Percentiles rank a stretch among this genome's conserved stretches.
Conservation (phyloP, 2,888 invertebrate genomes). For the Drosophila parthenogenetica region DNA sequence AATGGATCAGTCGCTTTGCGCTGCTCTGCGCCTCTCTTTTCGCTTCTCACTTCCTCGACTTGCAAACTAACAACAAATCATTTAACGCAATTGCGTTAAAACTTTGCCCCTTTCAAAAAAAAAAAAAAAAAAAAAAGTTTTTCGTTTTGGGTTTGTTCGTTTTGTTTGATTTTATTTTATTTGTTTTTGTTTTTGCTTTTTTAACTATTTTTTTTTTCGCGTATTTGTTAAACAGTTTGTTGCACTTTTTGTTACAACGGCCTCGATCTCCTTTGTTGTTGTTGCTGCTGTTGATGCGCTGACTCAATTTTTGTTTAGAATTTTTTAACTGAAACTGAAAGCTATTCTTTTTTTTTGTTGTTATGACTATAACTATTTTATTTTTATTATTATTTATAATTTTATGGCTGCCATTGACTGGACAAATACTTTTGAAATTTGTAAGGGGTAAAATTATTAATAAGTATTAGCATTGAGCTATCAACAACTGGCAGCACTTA, state of each 20-base stretch:
- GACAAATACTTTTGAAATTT: constrained; percentile 17
- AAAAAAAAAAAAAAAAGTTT: constrained; percentile 1
- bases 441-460: too few species aligned
- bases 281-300: constrained; percentile 24
- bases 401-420: constrained; percentile 4
- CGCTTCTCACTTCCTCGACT: neutral
- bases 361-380: neutral
- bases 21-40: neutral
- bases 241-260: constrained; percentile 51
- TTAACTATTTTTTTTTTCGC: constrained; percentile 40
- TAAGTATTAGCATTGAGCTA: constrained; percentile 12
- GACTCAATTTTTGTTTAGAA: constrained; percentile 36
- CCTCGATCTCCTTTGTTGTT: constrained; percentile 54
- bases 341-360: constrained; percentile 18
- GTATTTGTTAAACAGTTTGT: constrained; percentile 53
- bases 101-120: constrained; percentile 65
- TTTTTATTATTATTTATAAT: too few species aligned
- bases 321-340: constrained; percentile 54
- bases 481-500: neutral
- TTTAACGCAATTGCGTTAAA: constrained; percentile 80
- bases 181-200: constrained; percentile 1
- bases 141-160: constrained; percentile 25
- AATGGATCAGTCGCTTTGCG: constrained; percentile 27
- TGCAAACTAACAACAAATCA: constrained; percentile 51
- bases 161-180: constrained; percentile 25